Evolutionary conservation across 2,113 vertebrate species (phyloP).

Genomic region (Lycaon pictus): DNA sequence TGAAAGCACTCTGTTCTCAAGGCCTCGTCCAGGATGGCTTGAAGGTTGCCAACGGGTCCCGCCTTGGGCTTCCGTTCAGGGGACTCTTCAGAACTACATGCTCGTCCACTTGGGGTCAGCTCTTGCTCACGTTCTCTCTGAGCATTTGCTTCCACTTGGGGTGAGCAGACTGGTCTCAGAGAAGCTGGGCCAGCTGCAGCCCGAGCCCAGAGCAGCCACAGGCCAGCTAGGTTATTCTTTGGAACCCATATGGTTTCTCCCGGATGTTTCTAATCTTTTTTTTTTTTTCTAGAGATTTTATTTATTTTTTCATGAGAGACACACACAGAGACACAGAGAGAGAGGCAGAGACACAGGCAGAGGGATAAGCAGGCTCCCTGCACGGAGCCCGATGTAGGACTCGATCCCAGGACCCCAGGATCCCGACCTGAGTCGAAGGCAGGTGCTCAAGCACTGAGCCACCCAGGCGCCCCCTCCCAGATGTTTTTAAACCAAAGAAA

Average conservation of each 20-base stretch:
- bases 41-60: background rate
- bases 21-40: background rate
- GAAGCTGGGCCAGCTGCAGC: background rate
- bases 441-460: too few species aligned
- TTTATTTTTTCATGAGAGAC: too few species aligned
- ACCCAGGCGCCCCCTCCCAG: background rate
- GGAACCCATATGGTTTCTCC: background rate
- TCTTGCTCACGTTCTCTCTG: background rate
- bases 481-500: background rate
- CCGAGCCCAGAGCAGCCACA: background rate
- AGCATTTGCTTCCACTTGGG: background rate
- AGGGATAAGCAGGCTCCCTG: too few species aligned
- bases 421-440: too few species aligned
- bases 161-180: background rate
- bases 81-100: too few species aligned
- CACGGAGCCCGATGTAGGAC: too few species aligned
- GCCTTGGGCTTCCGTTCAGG: background rate
- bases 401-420: too few species aligned
- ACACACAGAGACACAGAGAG: too few species aligned
- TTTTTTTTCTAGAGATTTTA: too few species aligned
- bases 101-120: background rate
- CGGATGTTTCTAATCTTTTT: background rate
- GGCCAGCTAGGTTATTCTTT: background rate
- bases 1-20: background rate
- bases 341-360: too few species aligned